These are phyloP conservation scores for Yasuhikotakia modesta DNA, from an alignment of 2,797 vertebrate genomes.

Conservation along the genomic window DNA sequence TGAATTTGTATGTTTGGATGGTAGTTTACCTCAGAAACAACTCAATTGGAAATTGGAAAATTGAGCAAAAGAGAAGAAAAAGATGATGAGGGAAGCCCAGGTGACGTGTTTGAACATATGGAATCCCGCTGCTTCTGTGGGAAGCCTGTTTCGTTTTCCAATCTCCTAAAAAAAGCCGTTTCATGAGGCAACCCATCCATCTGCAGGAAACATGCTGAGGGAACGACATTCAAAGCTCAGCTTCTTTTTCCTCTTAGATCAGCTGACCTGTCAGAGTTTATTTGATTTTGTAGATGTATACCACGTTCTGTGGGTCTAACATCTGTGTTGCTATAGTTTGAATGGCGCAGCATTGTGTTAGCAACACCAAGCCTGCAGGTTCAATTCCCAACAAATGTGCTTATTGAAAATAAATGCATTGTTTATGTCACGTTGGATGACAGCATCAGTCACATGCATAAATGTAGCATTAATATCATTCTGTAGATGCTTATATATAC, in stretches of 20 bases:
- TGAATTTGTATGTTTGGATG: slow-evolving; percentile 33
- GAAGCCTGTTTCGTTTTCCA: slow-evolving; percentile 70
- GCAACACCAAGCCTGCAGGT: background rate
- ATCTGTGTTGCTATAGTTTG: background rate
- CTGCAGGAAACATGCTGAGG: slow-evolving; percentile 10
- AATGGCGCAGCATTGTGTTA: background rate
- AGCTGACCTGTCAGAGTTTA: slow-evolving; percentile 21
- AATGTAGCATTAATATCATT: background rate
- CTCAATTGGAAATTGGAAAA: slow-evolving; percentile 48
- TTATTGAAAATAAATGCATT: background rate
- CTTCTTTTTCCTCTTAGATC: slow-evolving; percentile 25
- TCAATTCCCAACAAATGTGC: background rate
- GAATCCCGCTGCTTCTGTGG: slow-evolving; percentile 65
- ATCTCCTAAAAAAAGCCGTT: slow-evolving; percentile 54
- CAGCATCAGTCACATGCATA: background rate
- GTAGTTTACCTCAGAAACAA: slow-evolving; percentile 46
- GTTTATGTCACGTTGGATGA: background rate
- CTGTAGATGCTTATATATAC: background rate
- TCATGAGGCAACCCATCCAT: slow-evolving; percentile 31
- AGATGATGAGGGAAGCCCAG: slow-evolving; percentile 70
- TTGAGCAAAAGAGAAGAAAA: slow-evolving; percentile 38
- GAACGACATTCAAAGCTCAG: slow-evolving; percentile 22
- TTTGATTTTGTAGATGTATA: slow-evolving; percentile 2
- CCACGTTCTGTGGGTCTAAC: background rate
- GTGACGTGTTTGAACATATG: slow-evolving; percentile 70